phyloP scores from a whole-genome alignment of 2,113 vertebrate species.

The Thunnus maccoyii region DNA sequence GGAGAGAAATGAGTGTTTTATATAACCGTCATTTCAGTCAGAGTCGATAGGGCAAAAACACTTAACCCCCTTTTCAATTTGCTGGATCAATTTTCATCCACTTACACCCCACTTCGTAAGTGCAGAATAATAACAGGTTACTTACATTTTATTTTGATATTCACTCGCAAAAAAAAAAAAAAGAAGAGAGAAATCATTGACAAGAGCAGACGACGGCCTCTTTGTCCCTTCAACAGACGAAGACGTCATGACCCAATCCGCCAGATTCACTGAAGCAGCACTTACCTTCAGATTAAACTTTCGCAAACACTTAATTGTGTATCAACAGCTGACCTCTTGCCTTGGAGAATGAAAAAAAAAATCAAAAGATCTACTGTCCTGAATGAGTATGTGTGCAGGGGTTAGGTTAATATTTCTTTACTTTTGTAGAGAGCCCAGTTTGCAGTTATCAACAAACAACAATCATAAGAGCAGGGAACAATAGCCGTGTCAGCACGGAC shows the following conservation, averaged over 20 bases:
- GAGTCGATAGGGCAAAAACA: constrained; percentile 93
- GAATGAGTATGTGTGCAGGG: constrained; percentile 29
- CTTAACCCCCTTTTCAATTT: constrained; percentile 92
- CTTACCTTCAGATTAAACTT: constrained; percentile 91
- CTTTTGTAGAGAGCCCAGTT: constrained; percentile 84
- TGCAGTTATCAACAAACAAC: constrained; percentile 85
- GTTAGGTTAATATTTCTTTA: constrained; percentile 83
- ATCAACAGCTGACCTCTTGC: constrained; percentile 86
- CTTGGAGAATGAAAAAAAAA: constrained; percentile 81
- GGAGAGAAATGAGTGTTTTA: constrained; percentile 93
- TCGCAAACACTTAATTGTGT: constrained; percentile 89
- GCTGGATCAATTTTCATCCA: constrained; percentile 96
- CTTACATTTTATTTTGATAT: constrained; percentile 95
- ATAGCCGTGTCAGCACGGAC: constrained; percentile 76
- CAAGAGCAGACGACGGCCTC: constrained; percentile 81
- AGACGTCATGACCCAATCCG: constrained; percentile 87
- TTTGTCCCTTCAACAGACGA: constrained; percentile 84
- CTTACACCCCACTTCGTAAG: constrained; percentile 90
- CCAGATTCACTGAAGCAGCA: constrained; percentile 89
- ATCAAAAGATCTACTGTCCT: constrained; percentile 53
- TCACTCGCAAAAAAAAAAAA: constrained; percentile 85
- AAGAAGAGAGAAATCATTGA: constrained; percentile 88
- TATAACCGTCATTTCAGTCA: constrained; percentile 90
- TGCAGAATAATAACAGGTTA: constrained; percentile 96
- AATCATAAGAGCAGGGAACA: constrained; percentile 63